A percentile compares a stretch with the other conserved stretches of the same genome.
phyloP scores from a whole-genome alignment of 2,888 invertebrate genomes.

The Teleogryllus oceanicus region DNA sequence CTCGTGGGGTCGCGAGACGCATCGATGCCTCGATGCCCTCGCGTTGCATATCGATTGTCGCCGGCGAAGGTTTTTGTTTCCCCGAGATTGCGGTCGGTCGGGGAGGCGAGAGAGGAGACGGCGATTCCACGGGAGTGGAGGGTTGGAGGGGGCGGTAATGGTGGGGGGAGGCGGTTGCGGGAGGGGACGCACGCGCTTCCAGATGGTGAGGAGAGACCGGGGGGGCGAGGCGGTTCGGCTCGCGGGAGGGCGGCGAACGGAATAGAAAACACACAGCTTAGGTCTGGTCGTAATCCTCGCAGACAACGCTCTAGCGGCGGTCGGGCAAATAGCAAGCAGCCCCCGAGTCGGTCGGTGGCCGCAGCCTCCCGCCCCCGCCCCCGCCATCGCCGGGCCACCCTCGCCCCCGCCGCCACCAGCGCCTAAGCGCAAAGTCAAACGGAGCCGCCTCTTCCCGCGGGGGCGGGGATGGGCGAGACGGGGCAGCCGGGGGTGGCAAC shows the following conservation, averaged over 20 bases:
- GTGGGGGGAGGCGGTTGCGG: too few species aligned
- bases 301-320: not conserved
- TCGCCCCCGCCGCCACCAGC: not conserved
- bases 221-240: too few species aligned
- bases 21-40: too few species aligned
- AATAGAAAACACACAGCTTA: conserved; percentile 18
- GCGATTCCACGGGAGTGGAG: too few species aligned
- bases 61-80: too few species aligned
- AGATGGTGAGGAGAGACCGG: too few species aligned
- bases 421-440: conserved; percentile 1
- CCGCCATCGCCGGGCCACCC: not conserved
- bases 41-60: too few species aligned
- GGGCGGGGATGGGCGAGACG: not conserved
- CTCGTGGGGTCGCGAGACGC: too few species aligned
- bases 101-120: too few species aligned
- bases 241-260: not conserved
- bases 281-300: not conserved
- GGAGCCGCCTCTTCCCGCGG: not conserved
- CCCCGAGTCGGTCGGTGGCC: not conserved
- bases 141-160: too few species aligned
- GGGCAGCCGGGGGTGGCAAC: not conserved
- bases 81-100: too few species aligned
- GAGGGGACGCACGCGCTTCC: too few species aligned
- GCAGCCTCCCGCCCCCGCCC: not conserved
- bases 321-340: not conserved